Evolutionary conservation across 2,797 vertebrate genomes (phyloP).

Genomic region (Cossypha heuglini): DNA sequence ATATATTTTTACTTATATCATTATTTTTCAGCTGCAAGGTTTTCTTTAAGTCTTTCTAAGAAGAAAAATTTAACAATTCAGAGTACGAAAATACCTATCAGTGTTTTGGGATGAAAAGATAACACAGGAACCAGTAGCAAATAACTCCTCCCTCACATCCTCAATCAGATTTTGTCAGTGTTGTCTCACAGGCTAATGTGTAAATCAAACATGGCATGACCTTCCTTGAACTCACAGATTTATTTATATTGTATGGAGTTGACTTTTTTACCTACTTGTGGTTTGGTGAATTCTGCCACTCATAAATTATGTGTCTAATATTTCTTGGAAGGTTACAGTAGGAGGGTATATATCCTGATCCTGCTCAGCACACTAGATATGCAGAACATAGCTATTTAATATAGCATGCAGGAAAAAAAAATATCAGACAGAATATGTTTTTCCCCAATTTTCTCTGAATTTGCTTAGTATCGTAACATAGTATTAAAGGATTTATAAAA

Average conservation of each 20-base stretch:
- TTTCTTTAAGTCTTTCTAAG: background rate
- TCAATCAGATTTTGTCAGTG: background rate
- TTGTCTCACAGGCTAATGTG: background rate
- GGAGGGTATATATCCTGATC: background rate
- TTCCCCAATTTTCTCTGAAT: background rate
- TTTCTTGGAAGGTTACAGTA: background rate
- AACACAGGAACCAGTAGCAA: background rate
- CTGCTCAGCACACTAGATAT: background rate
- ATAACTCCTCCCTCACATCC: background rate
- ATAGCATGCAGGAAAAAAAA: background rate
- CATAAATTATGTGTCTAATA: background rate
- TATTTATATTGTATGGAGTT: background rate
- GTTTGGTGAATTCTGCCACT: background rate
- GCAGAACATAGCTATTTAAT: background rate
- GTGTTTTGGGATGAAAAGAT: background rate
- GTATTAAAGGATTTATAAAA: background rate
- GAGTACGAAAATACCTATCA: background rate
- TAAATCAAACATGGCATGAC: background rate
- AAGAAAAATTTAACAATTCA: background rate
- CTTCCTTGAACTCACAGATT: background rate
- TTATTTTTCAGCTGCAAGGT: background rate
- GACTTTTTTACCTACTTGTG: background rate
- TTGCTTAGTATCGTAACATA: background rate
- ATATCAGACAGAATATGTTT: background rate
- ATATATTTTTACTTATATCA: background rate